phyloP scores from a whole-genome alignment of 2,797 vertebrate species.

The Rallus crepitans region DNA sequence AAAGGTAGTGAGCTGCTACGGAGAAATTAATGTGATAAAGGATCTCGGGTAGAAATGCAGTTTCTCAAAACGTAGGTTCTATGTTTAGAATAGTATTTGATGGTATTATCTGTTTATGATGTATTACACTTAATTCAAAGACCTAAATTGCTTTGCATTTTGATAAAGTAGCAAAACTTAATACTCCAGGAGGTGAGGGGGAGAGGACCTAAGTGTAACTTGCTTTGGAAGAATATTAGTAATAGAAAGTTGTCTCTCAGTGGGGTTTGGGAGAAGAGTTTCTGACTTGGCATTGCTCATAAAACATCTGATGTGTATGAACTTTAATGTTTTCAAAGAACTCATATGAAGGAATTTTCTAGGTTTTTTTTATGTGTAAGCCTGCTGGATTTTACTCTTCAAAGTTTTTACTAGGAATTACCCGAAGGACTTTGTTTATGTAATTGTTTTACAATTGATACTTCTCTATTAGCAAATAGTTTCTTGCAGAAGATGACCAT shows the following conservation, averaged over 20 bases:
- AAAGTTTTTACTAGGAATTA: not conserved
- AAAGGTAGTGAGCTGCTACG: not conserved
- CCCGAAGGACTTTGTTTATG: not conserved
- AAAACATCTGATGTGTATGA: not conserved
- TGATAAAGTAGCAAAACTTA: not conserved
- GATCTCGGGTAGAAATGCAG: not conserved
- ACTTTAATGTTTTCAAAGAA: not conserved
- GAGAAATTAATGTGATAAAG: not conserved
- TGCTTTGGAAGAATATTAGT: not conserved
- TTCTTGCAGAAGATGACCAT: not conserved
- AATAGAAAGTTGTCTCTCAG: not conserved
- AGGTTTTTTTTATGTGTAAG: not conserved
- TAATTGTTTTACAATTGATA: not conserved
- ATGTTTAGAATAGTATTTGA: not conserved
- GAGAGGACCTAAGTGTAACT: not conserved
- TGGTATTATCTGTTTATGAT: not conserved
- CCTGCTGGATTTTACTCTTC: not conserved
- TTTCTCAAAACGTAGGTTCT: not conserved
- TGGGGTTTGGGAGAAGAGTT: not conserved
- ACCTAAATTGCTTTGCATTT: not conserved
- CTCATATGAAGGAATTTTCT: not conserved
- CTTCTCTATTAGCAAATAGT: not conserved
- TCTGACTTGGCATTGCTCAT: not conserved
- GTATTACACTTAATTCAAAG: not conserved
- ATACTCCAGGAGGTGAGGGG: not conserved